These are phyloP conservation scores for Cartodere bifasciata DNA, from an alignment of 2,888 invertebrate species.

Conservation along the genomic window DNA sequence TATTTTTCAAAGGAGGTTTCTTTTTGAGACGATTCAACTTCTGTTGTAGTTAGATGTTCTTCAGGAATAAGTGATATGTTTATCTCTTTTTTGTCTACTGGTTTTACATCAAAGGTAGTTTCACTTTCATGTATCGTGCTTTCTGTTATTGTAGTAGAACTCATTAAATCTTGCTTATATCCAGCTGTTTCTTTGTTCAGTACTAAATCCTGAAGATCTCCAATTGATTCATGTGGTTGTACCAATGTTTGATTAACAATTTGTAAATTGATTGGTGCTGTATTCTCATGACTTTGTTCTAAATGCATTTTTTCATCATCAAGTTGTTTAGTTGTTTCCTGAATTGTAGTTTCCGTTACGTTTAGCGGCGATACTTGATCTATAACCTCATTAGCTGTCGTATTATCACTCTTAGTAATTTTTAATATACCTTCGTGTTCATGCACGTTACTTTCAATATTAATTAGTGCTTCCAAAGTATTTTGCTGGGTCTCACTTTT, in stretches of 20 bases:
- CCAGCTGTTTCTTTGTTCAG: conserved; percentile 31
- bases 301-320: too few relatives aligned
- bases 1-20: conserved; percentile 33
- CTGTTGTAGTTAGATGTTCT: conserved; percentile 29
- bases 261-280: conserved; percentile 21
- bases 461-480: conserved; percentile 33
- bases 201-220: conserved; percentile 21
- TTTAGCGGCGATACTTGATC: conserved; percentile 34
- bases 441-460: conserved; percentile 33
- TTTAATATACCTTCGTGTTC: conserved; percentile 35
- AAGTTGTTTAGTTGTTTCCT: conserved; percentile 24
- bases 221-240: conserved; percentile 22
- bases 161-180: conserved; percentile 30
- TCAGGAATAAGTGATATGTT: conserved; percentile 34
- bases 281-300: too few relatives aligned
- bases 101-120: conserved; percentile 25
- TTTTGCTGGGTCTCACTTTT: conserved; percentile 30
- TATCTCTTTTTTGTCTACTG: conserved; percentile 31
- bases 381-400: conserved; percentile 31
- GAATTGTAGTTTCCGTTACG: conserved; percentile 23
- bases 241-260: conserved; percentile 6
- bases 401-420: conserved; percentile 24
- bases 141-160: conserved; percentile 38
- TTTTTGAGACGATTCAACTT: conserved; percentile 30
- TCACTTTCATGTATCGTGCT: conserved; percentile 37